phyloP scores from a whole-genome alignment of 2,797 vertebrate species.

The Galaxias olidus region DNA sequence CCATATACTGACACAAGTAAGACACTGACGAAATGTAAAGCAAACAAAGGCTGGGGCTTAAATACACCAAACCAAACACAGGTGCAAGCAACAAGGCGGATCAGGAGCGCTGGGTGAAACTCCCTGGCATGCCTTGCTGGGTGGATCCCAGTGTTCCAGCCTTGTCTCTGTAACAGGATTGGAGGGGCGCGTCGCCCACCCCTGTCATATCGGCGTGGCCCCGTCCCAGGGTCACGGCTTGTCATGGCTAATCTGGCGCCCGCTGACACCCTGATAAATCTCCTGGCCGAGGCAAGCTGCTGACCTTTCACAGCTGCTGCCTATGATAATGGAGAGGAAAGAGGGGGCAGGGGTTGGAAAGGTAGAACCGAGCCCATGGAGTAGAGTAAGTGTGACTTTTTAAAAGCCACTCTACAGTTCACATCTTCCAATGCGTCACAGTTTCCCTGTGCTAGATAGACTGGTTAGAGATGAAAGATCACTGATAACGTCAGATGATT shows the following conservation, averaged over 20 bases:
- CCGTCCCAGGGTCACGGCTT: background rate
- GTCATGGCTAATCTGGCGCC: slow-evolving; percentile 49
- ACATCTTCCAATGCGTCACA: too few relatives aligned
- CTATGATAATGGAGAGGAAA: slow-evolving; percentile 57
- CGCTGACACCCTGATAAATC: slow-evolving; percentile 64
- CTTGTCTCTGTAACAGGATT: background rate
- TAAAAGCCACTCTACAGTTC: too few relatives aligned
- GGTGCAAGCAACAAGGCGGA: background rate
- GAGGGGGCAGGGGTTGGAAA: too few relatives aligned
- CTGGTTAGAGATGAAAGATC: too few relatives aligned
- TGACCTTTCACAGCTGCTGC: slow-evolving; percentile 67
- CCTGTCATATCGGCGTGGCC: background rate
- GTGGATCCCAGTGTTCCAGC: too few relatives aligned
- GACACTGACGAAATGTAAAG: too few relatives aligned
- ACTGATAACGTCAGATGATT: too few relatives aligned
- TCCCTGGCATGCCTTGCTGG: too few relatives aligned
- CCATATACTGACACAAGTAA: too few relatives aligned
- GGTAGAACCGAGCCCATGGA: too few relatives aligned
- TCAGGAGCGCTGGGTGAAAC: background rate
- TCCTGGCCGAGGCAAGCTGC: slow-evolving; percentile 35
- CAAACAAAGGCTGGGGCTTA: background rate
- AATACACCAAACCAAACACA: background rate
- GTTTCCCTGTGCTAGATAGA: too few relatives aligned
- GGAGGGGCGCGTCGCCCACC: background rate
- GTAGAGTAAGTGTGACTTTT: too few relatives aligned